phyloP scores from a whole-genome alignment of 2,797 vertebrate species.

The Iguana delicatissima region DNA sequence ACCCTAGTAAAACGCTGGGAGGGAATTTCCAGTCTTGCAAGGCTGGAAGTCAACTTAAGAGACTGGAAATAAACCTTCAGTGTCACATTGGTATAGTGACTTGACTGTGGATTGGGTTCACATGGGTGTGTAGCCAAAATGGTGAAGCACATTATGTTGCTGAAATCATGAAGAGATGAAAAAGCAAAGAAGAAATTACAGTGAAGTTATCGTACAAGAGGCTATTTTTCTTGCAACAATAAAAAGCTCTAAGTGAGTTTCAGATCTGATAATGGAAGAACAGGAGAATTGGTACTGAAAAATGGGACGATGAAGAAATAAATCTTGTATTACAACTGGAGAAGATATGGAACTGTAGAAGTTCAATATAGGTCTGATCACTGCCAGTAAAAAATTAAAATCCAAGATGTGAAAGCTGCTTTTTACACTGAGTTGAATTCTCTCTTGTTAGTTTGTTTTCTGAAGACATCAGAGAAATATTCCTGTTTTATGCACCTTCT shows the following conservation, averaged over 20 bases:
- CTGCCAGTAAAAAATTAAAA: background rate
- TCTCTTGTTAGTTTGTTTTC: background rate
- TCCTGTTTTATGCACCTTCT: constrained; percentile 33
- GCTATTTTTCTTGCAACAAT: constrained; percentile 51
- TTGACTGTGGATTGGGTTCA: constrained; percentile 61
- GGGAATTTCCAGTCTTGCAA: no score
- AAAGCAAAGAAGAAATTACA: constrained; percentile 50
- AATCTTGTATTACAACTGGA: constrained; percentile 37
- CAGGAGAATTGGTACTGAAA: constrained; percentile 63
- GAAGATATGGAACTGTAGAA: constrained; percentile 21
- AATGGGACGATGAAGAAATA: constrained; percentile 55
- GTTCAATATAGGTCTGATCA: constrained; percentile 41
- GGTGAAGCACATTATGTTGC: constrained; percentile 39
- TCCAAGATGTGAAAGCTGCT: constrained; percentile 45
- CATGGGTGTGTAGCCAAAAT: constrained; percentile 55
- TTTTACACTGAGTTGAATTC: constrained; percentile 1
- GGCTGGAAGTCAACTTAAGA: no score
- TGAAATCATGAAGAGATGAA: constrained; percentile 61
- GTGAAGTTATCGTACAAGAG: constrained; percentile 60
- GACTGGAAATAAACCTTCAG: no score
- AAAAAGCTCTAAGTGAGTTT: constrained; percentile 62
- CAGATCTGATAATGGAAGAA: constrained; percentile 64
- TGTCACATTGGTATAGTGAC: constrained; percentile 28
- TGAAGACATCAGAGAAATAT: background rate
- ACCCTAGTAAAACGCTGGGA: no score